Evolutionary conservation across 1,140 invertebrate genomes (phyloP).

Genomic region (Drosophila simulans): DNA sequence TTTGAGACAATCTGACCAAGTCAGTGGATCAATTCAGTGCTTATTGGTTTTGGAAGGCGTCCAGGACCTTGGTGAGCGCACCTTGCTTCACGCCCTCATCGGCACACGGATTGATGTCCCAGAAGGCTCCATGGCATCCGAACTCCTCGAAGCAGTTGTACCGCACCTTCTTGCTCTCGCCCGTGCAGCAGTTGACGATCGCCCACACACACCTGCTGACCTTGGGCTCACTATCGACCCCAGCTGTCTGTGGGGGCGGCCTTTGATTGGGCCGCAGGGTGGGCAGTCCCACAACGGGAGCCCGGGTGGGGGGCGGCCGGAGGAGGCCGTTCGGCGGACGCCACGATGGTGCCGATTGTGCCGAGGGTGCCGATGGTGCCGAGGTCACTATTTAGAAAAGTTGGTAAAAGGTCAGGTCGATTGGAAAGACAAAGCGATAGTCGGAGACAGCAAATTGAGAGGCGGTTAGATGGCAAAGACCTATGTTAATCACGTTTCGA

Average conservation of each 20-base stretch:
- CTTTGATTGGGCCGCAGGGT: constrained; percentile 37
- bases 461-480: constrained; percentile 19
- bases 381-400: constrained; percentile 27
- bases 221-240: constrained; percentile 47
- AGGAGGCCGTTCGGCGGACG: background rate
- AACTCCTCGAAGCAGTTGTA: constrained; percentile 88
- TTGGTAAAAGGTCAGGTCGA: constrained; percentile 22
- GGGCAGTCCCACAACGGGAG: background rate
- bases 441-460: background rate
- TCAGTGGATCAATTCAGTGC: constrained; percentile 2
- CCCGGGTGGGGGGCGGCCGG: background rate
- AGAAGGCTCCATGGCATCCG: constrained; percentile 88
- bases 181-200: constrained; percentile 88
- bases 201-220: constrained; percentile 88
- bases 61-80: constrained; percentile 39
- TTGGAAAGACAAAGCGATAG: constrained; percentile 23
- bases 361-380: background rate
- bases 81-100: constrained; percentile 81
- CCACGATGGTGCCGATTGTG: background rate
- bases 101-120: constrained; percentile 88
- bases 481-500: constrained; percentile 27
- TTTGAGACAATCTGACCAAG: constrained; percentile 7
- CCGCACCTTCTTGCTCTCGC: constrained; percentile 75
- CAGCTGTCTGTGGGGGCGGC: background rate
- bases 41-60: constrained; percentile 11